Conservation (phyloP, 2,113 vertebrate genomes). For the Uropsilus gracilis region DNA sequence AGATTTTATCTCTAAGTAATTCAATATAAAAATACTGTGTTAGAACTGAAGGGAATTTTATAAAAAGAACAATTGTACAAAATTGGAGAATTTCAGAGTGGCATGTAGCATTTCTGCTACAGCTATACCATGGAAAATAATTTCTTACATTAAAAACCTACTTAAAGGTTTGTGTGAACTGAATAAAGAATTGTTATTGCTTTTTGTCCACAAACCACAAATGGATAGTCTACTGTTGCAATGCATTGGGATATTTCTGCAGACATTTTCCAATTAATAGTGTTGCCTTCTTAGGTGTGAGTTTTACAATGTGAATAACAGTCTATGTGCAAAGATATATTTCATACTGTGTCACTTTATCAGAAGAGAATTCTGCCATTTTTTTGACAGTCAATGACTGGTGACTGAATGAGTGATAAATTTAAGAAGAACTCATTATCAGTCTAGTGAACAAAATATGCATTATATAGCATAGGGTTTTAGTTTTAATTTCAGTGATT, state of each 20-base stretch:
- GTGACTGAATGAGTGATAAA: constrained; percentile 41
- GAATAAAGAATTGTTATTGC: constrained; percentile 9
- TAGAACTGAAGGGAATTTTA: not conserved
- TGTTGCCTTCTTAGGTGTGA: constrained; percentile 41
- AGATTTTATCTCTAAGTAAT: constrained; percentile 31
- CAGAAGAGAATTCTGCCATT: constrained; percentile 48
- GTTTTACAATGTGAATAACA: constrained; percentile 4
- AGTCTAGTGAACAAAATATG: constrained; percentile 11
- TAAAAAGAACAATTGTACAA: not conserved
- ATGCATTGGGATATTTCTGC: not conserved
- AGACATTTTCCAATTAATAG: constrained; percentile 37
- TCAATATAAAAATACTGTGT: not conserved
- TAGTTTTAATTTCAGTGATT: constrained; percentile 1
- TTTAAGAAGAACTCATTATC: constrained; percentile 63
- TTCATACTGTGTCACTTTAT: constrained; percentile 21
- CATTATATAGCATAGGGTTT: not conserved
- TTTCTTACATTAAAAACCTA: not conserved
- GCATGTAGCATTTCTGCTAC: not conserved
- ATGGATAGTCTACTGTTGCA: not conserved
- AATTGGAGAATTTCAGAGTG: constrained; percentile 31
- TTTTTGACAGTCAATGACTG: constrained; percentile 44
- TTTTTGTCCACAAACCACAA: not conserved
- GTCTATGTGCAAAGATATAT: not conserved
- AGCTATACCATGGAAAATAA: not conserved
- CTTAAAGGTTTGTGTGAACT: not conserved